These are phyloP conservation scores for Protaetia brevitarsis DNA, from an alignment of 1,140 invertebrate genomes.

Conservation along the genomic window DNA sequence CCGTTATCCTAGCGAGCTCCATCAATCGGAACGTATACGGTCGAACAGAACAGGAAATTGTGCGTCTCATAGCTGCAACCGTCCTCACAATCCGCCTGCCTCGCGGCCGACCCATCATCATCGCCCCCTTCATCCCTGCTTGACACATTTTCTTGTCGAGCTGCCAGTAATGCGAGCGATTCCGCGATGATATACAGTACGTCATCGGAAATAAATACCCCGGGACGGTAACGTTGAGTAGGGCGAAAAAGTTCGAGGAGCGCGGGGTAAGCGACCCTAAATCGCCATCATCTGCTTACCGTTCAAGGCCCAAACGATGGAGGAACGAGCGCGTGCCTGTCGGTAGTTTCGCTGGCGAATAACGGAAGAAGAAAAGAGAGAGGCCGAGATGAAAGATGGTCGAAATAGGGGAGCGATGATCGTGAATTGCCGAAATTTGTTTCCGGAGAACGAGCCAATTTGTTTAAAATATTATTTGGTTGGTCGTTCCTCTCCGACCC, in stretches of 20 bases:
- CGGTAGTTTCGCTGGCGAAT: no score
- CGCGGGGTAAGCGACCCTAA: not conserved
- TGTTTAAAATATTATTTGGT: constrained; percentile 7
- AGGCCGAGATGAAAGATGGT: not conserved
- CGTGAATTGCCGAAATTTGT: not conserved
- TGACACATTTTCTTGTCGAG: not conserved
- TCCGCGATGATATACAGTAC: not conserved
- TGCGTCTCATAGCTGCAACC: not conserved
- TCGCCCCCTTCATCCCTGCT: not conserved
- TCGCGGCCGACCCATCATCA: not conserved
- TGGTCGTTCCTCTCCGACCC: not conserved
- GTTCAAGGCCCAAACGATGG: no score
- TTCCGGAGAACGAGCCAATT: not conserved
- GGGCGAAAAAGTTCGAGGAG: not conserved
- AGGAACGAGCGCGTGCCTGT: not conserved
- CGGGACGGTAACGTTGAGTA: not conserved
- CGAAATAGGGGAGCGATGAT: not conserved
- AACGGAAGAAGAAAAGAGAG: not conserved
- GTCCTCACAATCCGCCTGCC: not conserved
- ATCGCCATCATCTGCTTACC: not conserved
- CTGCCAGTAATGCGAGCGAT: not conserved
- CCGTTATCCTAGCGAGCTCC: not conserved
- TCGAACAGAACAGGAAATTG: constrained; percentile 17
- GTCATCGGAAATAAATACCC: not conserved
- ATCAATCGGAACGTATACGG: not conserved